A percentile compares a stretch with the other conserved stretches of the same genome.
These are phyloP conservation scores for Drosophila stalkeri DNA, from an alignment of 2,888 invertebrate species.

Conservation along the genomic window DNA sequence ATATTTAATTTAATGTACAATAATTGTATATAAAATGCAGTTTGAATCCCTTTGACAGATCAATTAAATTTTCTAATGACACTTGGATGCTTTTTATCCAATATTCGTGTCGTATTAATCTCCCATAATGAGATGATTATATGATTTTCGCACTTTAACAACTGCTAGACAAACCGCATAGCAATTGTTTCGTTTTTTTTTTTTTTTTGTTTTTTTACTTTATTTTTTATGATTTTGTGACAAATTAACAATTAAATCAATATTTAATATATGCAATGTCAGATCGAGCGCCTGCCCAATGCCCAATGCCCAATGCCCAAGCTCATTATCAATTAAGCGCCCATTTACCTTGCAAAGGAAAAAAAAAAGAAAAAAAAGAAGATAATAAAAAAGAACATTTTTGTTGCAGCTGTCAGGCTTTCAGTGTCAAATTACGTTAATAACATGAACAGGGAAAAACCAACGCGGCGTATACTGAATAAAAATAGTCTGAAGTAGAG, in stretches of 20 bases:
- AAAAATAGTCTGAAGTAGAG: slow-evolving; percentile 44
- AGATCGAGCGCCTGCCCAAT: neutral
- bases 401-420: slow-evolving; percentile 61
- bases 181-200: slow-evolving; percentile 11
- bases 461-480: slow-evolving; percentile 49
- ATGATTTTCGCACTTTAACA: neutral
- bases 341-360: slow-evolving; percentile 15
- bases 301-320: neutral
- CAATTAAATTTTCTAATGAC: slow-evolving; percentile 7
- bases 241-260: slow-evolving; percentile 62
- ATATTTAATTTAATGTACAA: neutral
- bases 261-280: slow-evolving; percentile 51
- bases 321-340: slow-evolving; percentile 39
- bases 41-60: neutral
- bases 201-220: neutral
- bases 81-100: neutral
- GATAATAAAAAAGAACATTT: slow-evolving; percentile 18
- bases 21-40: neutral
- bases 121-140: neutral
- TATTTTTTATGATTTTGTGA: slow-evolving; percentile 42
- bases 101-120: slow-evolving; percentile 2
- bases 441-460: slow-evolving; percentile 48
- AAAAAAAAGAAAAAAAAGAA: slow-evolving; percentile 17
- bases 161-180: slow-evolving; percentile 14
- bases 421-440: slow-evolving; percentile 72